Base-by-base conservation (phyloP, 2,888 invertebrate species). In the Callinectes sapidus region DNA sequence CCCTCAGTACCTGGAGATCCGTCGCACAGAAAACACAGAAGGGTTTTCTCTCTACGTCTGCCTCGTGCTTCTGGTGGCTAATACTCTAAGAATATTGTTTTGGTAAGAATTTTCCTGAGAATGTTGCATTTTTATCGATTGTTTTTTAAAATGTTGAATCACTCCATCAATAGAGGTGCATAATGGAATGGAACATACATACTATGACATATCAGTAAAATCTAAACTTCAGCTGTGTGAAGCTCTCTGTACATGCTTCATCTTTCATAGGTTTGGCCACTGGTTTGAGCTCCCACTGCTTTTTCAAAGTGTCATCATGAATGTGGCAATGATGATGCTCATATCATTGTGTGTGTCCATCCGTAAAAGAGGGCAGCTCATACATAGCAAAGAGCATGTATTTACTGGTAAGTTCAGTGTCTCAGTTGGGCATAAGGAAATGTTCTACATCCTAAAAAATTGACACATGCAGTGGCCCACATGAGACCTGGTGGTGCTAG, bases 21-120 rank as follows among this genome's bases (percentile, higher is more conserved):
- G 97, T 95, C 97, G 96, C 95, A 97, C 98, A 66, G 94, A 95
- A 85, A 94, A 94, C 77, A 90, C 94, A 1, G 99, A 99, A 95
- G 99, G 99, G 18, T 99, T 99, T 96, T 99, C 99, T 0, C 96
- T 99, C 88, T 98, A 98, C 96, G 99, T 99, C 91, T 99, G 99
- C 96, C 97, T 99, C 95, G 98, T 99, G 42, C 97, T 99, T 92
- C 96, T 99, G 89, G 97, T 99, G 95, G 99, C 99, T 94, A 99
- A 99, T 96, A 99, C 98, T 92, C 96, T 99, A 95, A 97, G 99
- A 95, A 99, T 99, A 95, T 96, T 99, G 95, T 99, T 99, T 96
- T 99, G 99, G 99, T 99, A 96, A 96, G 97, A 96, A 1, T 32
- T 61, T 61, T 5, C 5, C 23, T 61, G 3, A 23, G 23, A 61